A percentile compares a stretch with the other conserved stretches of the same genome.
phyloP scores from a whole-genome alignment of 2,797 vertebrate species.

The Coregonus suidteri region DNA sequence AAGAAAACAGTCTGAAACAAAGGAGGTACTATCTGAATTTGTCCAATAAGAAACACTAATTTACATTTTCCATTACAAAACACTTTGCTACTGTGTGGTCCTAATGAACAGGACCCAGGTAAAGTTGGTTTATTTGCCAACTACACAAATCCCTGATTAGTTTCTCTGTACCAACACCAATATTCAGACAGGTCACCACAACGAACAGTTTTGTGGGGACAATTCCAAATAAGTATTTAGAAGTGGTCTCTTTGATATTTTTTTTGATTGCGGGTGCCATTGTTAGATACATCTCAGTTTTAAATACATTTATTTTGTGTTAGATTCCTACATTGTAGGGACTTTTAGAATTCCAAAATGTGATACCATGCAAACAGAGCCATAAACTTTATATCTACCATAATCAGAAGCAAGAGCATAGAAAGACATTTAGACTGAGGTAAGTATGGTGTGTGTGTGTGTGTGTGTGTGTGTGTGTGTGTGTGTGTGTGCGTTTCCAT shows the following conservation, averaged over 20 bases:
- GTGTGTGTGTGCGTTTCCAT: no score
- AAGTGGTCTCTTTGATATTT: neutral
- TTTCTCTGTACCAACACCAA: neutral
- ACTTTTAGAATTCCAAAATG: neutral
- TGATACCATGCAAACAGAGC: no score
- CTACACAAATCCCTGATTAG: slow-evolving; percentile 14
- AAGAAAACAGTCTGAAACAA: neutral
- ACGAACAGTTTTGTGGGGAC: neutral
- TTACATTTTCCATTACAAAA: neutral
- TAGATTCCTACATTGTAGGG: neutral
- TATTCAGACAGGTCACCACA: neutral
- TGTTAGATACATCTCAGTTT: neutral
- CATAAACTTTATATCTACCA: no score
- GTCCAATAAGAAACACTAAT: neutral
- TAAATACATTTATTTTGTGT: neutral
- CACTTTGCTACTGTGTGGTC: neutral
- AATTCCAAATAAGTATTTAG: neutral
- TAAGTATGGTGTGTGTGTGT: slow-evolving; percentile 10
- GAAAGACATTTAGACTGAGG: slow-evolving; percentile 5
- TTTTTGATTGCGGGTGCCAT: neutral
- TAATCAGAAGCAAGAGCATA: neutral
- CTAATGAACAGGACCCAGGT: neutral
- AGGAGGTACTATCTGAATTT: neutral
- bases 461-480: slow-evolving; percentile 3
- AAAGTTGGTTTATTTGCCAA: neutral